A percentile compares a stretch with the other conserved stretches of the same genome.
phyloP scores from a whole-genome alignment of 2,888 invertebrate genomes.

The Apeira syringaria region DNA sequence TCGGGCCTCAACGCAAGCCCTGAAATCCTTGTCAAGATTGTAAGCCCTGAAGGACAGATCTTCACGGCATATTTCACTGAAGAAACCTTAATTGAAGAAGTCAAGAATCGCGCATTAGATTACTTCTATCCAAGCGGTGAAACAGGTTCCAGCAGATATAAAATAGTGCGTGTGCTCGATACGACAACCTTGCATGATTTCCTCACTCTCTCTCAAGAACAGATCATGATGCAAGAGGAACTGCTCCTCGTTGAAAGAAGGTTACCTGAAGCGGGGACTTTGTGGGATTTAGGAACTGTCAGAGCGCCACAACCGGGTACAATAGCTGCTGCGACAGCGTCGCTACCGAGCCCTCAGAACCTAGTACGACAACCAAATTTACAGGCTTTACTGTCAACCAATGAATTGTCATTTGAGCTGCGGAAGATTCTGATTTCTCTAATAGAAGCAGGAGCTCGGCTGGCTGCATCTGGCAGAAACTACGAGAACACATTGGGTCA shows the following conservation, averaged over 20 bases:
- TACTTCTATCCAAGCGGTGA: conserved; percentile 72
- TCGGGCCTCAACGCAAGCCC: conserved; percentile 45
- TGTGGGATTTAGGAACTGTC: conserved; percentile 72
- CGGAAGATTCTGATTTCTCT: conserved; percentile 71
- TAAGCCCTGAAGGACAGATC: conserved; percentile 68
- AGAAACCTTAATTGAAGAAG: conserved; percentile 68
- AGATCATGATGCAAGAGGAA: conserved; percentile 64
- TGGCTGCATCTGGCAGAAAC: conserved; percentile 69
- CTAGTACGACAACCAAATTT: conserved; percentile 64
- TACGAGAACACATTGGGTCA: conserved; percentile 67
- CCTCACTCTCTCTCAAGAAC: conserved; percentile 64
- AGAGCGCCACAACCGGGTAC: conserved; percentile 65
- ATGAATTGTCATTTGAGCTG: conserved; percentile 68
- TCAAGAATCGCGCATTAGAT: conserved; percentile 65
- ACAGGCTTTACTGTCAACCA: conserved; percentile 69
- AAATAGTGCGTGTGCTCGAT: conserved; percentile 66
- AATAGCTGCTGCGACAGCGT: conserved; percentile 71
- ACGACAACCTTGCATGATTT: conserved; percentile 68
- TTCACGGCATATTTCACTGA: conserved; percentile 61
- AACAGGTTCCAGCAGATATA: conserved; percentile 58
- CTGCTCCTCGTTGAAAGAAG: conserved; percentile 64
- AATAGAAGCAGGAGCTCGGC: conserved; percentile 70
- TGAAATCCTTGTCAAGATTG: conserved; percentile 62
- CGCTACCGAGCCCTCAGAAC: conserved; percentile 58
- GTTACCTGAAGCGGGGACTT: conserved; percentile 61